Base-by-base conservation (phyloP, 2,888 invertebrate species). In the Encarsia formosa region DNA sequence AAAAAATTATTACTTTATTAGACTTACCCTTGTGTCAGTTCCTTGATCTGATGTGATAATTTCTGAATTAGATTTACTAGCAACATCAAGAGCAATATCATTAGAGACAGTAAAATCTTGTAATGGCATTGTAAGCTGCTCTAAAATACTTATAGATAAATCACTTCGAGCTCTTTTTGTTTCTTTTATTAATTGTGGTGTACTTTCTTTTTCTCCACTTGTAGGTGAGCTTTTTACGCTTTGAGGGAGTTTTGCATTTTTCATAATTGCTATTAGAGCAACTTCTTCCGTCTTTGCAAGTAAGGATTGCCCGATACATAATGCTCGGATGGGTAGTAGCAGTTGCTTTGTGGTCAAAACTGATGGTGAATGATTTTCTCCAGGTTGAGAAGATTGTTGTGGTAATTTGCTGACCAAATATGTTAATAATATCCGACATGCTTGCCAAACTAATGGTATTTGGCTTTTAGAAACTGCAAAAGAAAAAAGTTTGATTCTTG, bases 251-350 rank as follows among this genome's bases (percentile, higher is more conserved):
- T 81, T 81, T 49, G 84, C 81, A 52, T 81, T 81, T 64, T 91
- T 92, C 73, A 94, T 79, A 31, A 87, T 80, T 39, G 88, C 84
- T 31, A 87, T 85, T 60, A 93, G 78, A 31, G 85, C 82, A 44
- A 85, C 80, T 69, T 88, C 81, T 73, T 94, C 94, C 23, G 87
- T 81, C 63, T 85, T 82, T 19, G 85, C 83, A 57, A 89, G 81
- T 55, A 84, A 79, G 43, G 85, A 83, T 43, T 81, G 80, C 40
- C 84, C 85, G 52, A 84, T 79, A 67, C 89, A 89, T 63, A 91
- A 79, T 48, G 84, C 82, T 62, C 84, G 82, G 63, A 91, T 85
- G 66, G 85, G 79, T 59, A 81, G 76, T 62, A 82, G 76, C 66
- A 84, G 74, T 64, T 83, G 80, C 66, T 81, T 82, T 44, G 76